Conservation (phyloP, 2,113 vertebrate genomes). For the Mesitornis unicolor region DNA sequence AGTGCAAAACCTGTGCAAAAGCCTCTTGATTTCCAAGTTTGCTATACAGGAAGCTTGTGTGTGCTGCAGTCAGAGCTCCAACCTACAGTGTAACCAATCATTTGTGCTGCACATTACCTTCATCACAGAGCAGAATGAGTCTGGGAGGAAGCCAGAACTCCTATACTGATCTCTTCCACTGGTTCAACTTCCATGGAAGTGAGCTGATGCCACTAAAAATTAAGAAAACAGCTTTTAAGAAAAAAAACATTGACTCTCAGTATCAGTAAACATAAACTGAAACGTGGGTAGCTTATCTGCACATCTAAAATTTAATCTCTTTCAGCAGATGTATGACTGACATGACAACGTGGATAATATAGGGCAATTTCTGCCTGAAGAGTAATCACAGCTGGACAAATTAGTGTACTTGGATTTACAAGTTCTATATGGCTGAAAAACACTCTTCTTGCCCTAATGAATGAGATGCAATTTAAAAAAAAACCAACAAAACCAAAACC, state of each 20-base stretch:
- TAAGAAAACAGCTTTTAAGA: background rate
- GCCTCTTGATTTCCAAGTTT: background rate
- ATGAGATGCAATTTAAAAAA: background rate
- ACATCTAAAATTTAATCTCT: background rate
- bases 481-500: too few relatives aligned
- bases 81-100: fast-evolving
- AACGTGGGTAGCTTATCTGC: background rate
- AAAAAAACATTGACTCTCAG: background rate
- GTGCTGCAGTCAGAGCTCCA: background rate
- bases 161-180: too few relatives aligned
- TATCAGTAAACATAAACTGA: background rate
- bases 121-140: fast-evolving
- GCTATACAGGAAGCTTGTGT: fast-evolving
- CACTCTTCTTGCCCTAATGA: background rate
- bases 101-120: fast-evolving
- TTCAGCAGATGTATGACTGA: background rate
- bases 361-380: background rate
- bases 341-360: background rate
- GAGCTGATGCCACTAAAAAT: background rate
- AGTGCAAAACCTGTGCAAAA: background rate
- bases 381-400: background rate
- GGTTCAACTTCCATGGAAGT: background rate
- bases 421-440: background rate
- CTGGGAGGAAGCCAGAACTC: background rate
- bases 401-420: background rate